phyloP scores from a whole-genome alignment of 2,888 invertebrate species.

The Eudasyphora cyanicolor region DNA sequence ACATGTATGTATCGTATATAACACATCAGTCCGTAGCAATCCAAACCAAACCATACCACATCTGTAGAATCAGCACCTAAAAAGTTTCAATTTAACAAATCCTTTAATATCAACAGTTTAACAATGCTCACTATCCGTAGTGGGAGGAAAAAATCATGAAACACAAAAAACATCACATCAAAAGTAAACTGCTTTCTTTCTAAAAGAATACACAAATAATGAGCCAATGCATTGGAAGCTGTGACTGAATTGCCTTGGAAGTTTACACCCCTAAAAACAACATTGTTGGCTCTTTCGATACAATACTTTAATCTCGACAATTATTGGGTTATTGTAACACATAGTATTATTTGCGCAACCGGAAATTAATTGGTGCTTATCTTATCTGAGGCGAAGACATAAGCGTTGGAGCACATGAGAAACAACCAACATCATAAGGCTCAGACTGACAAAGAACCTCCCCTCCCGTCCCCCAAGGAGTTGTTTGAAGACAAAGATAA shows the following conservation, averaged over 20 bases:
- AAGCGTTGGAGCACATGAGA: background rate
- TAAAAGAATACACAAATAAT: background rate
- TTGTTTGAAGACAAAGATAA: background rate
- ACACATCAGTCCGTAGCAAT: background rate
- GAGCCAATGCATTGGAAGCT: background rate
- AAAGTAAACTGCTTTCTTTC: background rate
- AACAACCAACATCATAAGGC: no score
- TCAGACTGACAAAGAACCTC: no score
- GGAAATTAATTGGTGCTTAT: conserved; percentile 10
- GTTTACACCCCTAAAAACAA: background rate
- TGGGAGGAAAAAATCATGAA: no score
- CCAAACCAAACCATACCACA: conserved; percentile 18
- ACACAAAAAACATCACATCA: conserved; percentile 5
- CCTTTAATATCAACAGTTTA: conserved; percentile 56
- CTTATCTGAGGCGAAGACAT: background rate
- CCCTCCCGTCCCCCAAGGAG: background rate
- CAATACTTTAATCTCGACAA: background rate
- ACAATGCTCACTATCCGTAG: conserved; percentile 14
- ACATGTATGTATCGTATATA: background rate
- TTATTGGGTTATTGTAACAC: conserved; percentile 28
- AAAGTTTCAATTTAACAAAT: conserved; percentile 58
- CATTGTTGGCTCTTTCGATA: background rate
- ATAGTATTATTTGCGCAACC: background rate
- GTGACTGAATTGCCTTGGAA: background rate
- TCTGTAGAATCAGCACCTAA: conserved; percentile 27